phyloP scores from a whole-genome alignment of 2,113 vertebrate genomes.

The Mionectes macconnelli region DNA sequence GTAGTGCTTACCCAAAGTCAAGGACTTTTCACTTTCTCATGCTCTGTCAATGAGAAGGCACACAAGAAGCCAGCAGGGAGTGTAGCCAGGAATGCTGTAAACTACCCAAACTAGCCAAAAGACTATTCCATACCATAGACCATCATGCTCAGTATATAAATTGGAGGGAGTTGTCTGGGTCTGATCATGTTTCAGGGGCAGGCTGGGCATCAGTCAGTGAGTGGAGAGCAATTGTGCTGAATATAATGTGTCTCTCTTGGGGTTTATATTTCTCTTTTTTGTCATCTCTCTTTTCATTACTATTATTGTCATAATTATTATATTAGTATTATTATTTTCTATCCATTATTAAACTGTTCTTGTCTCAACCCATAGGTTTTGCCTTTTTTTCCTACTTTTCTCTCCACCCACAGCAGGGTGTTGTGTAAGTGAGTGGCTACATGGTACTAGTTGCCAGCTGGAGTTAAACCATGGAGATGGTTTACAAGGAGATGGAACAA shows the following conservation, averaged over 20 bases:
- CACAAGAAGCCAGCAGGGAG: background rate
- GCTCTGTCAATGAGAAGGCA: background rate
- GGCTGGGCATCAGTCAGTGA: background rate
- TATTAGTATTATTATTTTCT: background rate
- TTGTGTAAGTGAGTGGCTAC: background rate
- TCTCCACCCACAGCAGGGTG: rapidly evolving
- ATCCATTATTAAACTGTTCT: background rate
- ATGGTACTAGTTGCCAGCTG: background rate
- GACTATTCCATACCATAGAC: background rate
- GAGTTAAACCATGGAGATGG: background rate
- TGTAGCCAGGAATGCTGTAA: background rate
- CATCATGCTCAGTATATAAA: background rate
- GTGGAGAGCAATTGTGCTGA: background rate
- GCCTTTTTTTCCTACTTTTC: background rate
- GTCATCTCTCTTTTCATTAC: background rate
- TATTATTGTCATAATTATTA: background rate
- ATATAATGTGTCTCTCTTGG: background rate
- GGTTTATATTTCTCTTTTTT: background rate
- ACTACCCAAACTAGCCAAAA: background rate
- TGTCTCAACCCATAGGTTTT: background rate
- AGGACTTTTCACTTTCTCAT: background rate
- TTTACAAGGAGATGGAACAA: background rate
- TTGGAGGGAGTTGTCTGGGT: background rate
- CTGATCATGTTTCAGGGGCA: rapidly evolving
- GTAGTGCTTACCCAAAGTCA: background rate